Percentiles rank a stretch among this genome's conserved stretches.
phyloP scores from a whole-genome alignment of 2,797 vertebrate species.

The Enteromius trimaculatus region DNA sequence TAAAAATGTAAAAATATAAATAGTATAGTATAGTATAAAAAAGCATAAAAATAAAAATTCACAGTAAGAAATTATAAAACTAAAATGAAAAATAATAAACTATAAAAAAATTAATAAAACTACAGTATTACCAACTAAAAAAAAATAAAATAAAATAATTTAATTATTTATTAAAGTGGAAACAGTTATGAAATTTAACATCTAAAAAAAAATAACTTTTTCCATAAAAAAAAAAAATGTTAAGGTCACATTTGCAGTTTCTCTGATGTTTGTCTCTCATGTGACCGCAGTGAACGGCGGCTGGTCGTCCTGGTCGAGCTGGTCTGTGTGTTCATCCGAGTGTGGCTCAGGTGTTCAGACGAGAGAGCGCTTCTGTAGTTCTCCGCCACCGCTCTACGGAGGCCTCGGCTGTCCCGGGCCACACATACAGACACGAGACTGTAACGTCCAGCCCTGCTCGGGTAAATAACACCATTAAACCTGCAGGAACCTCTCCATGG shows the following conservation, averaged over 20 bases:
- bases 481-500: neutral
- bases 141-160: neutral
- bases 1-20: neutral
- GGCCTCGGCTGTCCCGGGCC: slow-evolving; percentile 78
- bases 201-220: too few species aligned
- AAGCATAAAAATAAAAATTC: neutral
- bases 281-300: slow-evolving; percentile 71
- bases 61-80: neutral
- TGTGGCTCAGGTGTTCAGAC: slow-evolving; percentile 86
- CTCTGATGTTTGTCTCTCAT: neutral
- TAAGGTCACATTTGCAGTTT: too few species aligned
- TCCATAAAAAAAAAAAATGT: too few species aligned
- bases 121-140: neutral
- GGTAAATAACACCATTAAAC: slow-evolving; percentile 66
- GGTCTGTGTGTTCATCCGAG: slow-evolving; percentile 82
- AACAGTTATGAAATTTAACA: neutral
- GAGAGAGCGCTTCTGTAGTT: slow-evolving; percentile 78
- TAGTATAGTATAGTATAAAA: neutral
- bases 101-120: neutral
- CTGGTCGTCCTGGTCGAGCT: slow-evolving; percentile 83
- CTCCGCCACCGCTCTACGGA: slow-evolving; percentile 70
- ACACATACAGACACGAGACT: slow-evolving; percentile 86
- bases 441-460: slow-evolving; percentile 83
- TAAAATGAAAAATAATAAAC: neutral
- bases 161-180: neutral